Evolutionary conservation across 2,113 vertebrate genomes (phyloP).

Genomic region (Mesembrinibis cayennensis): DNA sequence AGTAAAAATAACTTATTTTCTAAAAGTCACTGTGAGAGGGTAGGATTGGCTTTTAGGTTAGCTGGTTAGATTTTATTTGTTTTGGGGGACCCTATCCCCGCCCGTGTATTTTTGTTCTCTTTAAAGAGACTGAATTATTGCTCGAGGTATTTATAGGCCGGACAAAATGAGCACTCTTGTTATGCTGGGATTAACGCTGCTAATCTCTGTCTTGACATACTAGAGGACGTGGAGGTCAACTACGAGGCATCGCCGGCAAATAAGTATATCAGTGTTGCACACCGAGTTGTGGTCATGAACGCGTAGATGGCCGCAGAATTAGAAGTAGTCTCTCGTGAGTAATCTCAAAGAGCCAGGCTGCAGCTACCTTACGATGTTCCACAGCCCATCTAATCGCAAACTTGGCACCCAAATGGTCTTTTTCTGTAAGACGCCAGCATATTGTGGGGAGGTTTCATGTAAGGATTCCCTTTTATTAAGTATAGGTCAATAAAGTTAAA

Average conservation of each 20-base stretch:
- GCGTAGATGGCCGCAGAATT: fast-evolving
- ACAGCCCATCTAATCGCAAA: not conserved
- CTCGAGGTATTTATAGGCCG: not conserved
- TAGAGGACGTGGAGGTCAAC: not conserved
- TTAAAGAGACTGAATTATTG: not conserved
- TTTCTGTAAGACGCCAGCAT: not conserved
- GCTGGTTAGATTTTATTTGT: not conserved
- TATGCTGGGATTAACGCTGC: not conserved
- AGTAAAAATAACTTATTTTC: not conserved
- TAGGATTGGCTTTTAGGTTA: not conserved
- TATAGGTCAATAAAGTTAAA: not conserved
- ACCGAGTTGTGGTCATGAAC: fast-evolving
- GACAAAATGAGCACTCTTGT: not conserved
- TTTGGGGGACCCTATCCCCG: not conserved
- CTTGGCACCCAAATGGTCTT: not conserved
- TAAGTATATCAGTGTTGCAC: not conserved
- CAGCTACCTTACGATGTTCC: fast-evolving
- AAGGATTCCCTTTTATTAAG: not conserved
- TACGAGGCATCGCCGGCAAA: not conserved
- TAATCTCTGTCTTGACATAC: not conserved
- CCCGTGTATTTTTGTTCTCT: not conserved
- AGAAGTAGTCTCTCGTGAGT: not conserved
- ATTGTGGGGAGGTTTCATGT: not conserved
- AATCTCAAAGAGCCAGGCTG: fast-evolving
- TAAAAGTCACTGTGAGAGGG: not conserved